phyloP scores from a whole-genome alignment of 2,113 vertebrate genomes.

The Xenotilapia leptura region DNA sequence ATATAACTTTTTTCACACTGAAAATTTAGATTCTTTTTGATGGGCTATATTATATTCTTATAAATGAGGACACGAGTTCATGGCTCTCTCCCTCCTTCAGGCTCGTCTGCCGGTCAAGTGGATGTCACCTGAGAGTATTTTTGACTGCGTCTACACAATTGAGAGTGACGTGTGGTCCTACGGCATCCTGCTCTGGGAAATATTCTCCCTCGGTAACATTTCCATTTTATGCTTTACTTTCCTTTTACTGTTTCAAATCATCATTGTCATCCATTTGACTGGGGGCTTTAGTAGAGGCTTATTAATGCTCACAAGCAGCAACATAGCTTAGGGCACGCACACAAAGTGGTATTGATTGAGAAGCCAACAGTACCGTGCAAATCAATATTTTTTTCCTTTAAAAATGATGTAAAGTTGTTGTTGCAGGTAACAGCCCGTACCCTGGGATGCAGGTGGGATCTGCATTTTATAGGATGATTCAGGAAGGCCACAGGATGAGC shows the following conservation, averaged over 20 bases:
- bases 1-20: neutral
- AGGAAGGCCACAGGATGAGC: constrained; percentile 93
- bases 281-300: neutral
- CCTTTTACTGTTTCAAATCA: neutral
- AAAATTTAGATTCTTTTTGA: neutral
- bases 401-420: neutral
- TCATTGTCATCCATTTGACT: neutral
- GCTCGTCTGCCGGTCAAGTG: constrained; percentile 97
- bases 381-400: neutral
- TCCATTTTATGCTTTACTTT: neutral
- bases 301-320: neutral
- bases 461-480: constrained; percentile 95
- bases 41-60: neutral
- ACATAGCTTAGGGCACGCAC: neutral
- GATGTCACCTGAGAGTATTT: constrained; percentile 99
- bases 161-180: constrained; percentile 99
- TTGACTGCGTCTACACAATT: constrained; percentile 92
- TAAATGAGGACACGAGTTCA: neutral
- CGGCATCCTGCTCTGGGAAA: constrained; percentile 95
- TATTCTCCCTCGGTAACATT: constrained; percentile 91
- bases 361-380: neutral
- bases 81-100: constrained; percentile 54
- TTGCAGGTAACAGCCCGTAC: constrained; percentile 91
- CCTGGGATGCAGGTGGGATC: constrained; percentile 95
- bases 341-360: neutral